Evolutionary conservation across 1,140 invertebrate species (phyloP).

Genomic region (Drosophila biarmipes): DNA sequence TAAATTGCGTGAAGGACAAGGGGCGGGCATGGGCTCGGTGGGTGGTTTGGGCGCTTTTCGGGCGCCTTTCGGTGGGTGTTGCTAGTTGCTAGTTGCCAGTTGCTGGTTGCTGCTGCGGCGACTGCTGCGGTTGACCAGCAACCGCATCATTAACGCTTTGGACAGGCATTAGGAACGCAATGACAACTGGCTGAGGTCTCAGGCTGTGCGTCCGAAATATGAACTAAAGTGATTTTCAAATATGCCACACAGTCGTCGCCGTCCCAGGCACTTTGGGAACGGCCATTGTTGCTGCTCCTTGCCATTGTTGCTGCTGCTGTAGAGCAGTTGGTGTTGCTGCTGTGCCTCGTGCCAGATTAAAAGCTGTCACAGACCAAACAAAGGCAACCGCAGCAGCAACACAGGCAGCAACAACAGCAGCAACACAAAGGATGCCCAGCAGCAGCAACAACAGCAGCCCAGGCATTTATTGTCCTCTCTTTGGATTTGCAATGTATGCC

Average conservation of each 20-base stretch:
- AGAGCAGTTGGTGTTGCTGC: slow-evolving; percentile 25
- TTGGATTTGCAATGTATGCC: slow-evolving; percentile 82
- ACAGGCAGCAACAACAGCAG: slow-evolving; percentile 73
- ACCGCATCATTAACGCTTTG: slow-evolving; percentile 76
- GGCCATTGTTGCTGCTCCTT: slow-evolving; percentile 30
- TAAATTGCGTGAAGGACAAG: slow-evolving; percentile 65
- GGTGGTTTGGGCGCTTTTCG: slow-evolving; percentile 3
- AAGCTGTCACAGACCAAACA: slow-evolving; percentile 81
- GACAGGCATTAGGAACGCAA: slow-evolving; percentile 65
- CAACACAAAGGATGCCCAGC: slow-evolving; percentile 70
- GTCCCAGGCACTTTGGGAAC: slow-evolving; percentile 55
- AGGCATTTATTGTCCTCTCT: slow-evolving; percentile 71
- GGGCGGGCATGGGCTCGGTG: not conserved
- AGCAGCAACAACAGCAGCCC: slow-evolving; percentile 28
- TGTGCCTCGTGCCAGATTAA: slow-evolving; percentile 77
- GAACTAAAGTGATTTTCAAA: slow-evolving; percentile 81
- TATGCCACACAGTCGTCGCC: slow-evolving; percentile 48
- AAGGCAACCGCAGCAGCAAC: slow-evolving; percentile 74
- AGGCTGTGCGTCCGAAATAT: slow-evolving; percentile 59
- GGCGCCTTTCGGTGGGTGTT: slow-evolving; percentile 5
- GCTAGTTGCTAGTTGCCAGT: slow-evolving; percentile 1
- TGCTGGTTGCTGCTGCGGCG: slow-evolving; percentile 31
- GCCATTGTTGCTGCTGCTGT: slow-evolving; percentile 24
- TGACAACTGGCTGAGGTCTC: slow-evolving; percentile 77
- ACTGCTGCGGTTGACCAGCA: slow-evolving; percentile 55